Percentiles rank a stretch among this genome's conserved stretches.
Conservation (phyloP, 2,888 invertebrate species). For the Unio pictorum region DNA sequence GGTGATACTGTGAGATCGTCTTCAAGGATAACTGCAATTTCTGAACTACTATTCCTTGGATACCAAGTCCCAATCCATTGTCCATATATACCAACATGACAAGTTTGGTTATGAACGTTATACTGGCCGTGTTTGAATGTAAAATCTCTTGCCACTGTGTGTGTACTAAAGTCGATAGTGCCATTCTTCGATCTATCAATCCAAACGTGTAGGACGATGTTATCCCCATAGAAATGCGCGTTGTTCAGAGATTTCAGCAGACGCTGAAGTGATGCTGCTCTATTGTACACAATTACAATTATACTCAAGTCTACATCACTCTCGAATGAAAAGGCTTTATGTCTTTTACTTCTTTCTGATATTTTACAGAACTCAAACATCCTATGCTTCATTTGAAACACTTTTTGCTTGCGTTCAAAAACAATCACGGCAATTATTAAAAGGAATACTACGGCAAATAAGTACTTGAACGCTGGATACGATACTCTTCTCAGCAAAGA, state of each 20-base stretch:
- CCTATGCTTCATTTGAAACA: too few relatives aligned
- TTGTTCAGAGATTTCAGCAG: constrained; percentile 15
- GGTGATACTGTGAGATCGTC: constrained; percentile 51
- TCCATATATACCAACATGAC: constrained; percentile 24
- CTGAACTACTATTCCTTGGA: constrained; percentile 20
- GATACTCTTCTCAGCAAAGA: too few relatives aligned
- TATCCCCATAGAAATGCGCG: constrained; percentile 13
- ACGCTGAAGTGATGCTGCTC: constrained; percentile 11
- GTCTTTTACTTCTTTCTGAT: too few relatives aligned
- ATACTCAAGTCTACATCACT: constrained; percentile 8
- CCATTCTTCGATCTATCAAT: constrained; percentile 17
- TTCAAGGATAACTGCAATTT: constrained; percentile 51
- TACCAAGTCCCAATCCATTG: constrained; percentile 45
- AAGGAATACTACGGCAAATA: too few relatives aligned
- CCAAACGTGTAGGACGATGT: constrained; percentile 16
- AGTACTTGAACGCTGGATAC: too few relatives aligned
- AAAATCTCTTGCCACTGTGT: constrained; percentile 6
- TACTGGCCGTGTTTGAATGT: constrained; percentile 14
- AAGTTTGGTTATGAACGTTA: constrained; percentile 10
- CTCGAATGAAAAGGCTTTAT: too few relatives aligned
- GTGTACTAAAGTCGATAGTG: constrained; percentile 5
- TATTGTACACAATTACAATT: constrained; percentile 15
- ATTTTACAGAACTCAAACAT: too few relatives aligned
- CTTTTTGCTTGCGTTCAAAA: too few relatives aligned
- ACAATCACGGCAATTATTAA: too few relatives aligned